Percentiles rank a stretch among this genome's conserved stretches.
Evolutionary conservation across 1,140 invertebrate genomes (phyloP).

Genomic region (Psilanteris sp.): DNA sequence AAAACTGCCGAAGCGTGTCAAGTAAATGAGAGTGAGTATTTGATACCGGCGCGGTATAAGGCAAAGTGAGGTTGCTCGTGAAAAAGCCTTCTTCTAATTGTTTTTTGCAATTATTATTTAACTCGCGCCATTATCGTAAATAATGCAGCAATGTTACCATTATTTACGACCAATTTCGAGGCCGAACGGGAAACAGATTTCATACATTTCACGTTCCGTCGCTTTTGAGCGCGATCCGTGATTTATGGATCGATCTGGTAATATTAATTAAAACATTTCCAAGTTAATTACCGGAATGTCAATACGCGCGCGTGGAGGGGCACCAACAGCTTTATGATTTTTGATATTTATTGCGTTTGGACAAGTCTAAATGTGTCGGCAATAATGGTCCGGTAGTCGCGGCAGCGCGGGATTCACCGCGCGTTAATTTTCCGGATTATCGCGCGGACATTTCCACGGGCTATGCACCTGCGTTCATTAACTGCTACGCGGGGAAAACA

Average conservation of each 20-base stretch:
- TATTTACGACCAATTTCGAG: conserved; percentile 24
- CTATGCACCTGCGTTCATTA: conserved; percentile 26
- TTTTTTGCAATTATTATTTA: conserved; percentile 41
- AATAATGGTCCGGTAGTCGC: conserved; percentile 16
- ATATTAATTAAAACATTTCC: conserved; percentile 35
- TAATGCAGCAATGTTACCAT: conserved; percentile 11
- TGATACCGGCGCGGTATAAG: conserved; percentile 38
- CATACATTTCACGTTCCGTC: no score
- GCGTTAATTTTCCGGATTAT: conserved; percentile 25
- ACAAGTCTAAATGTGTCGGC: conserved; percentile 9
- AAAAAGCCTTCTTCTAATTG: conserved; percentile 28
- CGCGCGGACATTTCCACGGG: conserved; percentile 11
- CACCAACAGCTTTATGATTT: conserved; percentile 19
- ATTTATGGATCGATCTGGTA: conserved; percentile 2
- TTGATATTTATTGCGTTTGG: conserved; percentile 11
- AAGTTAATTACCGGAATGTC: conserved; percentile 8
- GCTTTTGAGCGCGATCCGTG: background rate
- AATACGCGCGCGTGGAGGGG: background rate
- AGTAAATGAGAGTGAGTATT: conserved; percentile 46
- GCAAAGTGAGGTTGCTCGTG: conserved; percentile 17
- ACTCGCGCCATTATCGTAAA: conserved; percentile 27
- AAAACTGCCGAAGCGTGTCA: conserved; percentile 56
- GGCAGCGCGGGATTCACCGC: no score
- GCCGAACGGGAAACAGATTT: no score
- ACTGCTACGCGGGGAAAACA: conserved; percentile 4